Conservation (phyloP, 2,888 invertebrate genomes). For the Coremacera marginata region DNA sequence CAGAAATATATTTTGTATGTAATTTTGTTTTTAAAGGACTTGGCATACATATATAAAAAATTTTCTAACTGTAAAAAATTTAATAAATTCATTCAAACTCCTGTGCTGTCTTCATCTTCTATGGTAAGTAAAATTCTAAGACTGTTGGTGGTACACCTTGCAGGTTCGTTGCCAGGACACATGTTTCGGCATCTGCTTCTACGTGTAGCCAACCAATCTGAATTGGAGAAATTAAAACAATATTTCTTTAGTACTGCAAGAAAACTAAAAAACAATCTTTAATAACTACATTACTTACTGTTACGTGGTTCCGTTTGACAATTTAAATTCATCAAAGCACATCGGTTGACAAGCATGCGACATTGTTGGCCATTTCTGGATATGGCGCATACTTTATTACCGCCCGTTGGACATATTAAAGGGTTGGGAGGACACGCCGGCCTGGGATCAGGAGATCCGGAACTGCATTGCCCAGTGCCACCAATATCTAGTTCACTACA, state of each 20-base stretch:
- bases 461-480: background rate
- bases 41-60: too few relatives aligned
- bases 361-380: slow-evolving; percentile 27
- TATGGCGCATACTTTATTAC: slow-evolving; percentile 17
- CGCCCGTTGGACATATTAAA: background rate
- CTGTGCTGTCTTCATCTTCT: too few relatives aligned
- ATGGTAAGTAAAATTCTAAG: too few relatives aligned
- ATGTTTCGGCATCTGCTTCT: slow-evolving; percentile 2
- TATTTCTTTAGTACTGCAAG: background rate
- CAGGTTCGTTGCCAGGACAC: background rate
- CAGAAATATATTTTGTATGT: too few relatives aligned
- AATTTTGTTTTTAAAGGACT: too few relatives aligned
- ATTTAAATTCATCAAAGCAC: slow-evolving; percentile 33
- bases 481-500: background rate
- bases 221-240: background rate
- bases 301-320: slow-evolving; percentile 19
- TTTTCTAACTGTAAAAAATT: too few relatives aligned
- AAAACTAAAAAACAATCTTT: too few relatives aligned
- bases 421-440: background rate
- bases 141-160: background rate
- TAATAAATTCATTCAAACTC: background rate
- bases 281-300: background rate
- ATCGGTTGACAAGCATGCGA: slow-evolving; percentile 28
- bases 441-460: too few relatives aligned
- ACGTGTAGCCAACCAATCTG: slow-evolving; percentile 10